Evolutionary conservation across 1,140 invertebrate genomes (phyloP), one percentile per base, ranked within the genome.

Genomic region (Coenobita brevimanus): DNA sequence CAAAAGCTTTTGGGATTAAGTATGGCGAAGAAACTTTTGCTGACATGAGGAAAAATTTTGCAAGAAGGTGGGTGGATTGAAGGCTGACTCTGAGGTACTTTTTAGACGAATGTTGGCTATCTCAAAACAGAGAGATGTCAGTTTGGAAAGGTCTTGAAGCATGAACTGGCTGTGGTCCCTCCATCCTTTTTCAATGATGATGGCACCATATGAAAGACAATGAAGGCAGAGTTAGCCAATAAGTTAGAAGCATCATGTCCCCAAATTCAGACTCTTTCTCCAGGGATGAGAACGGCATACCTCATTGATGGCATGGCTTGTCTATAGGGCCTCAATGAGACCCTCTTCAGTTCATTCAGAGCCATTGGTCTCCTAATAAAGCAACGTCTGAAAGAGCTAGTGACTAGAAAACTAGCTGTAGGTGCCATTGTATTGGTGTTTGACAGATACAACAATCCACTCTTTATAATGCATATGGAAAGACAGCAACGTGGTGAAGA

Each of bases 141-240:
- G 30, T 67, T n/a, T n/a, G n/a, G n/a, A 33, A 67, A 67, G n/a
- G n/a, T 67, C 30, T 33, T 24, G 30, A 6, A 67, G 62, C 30
- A 67, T 67, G 62, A 67, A 67, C 62, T 67, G 62, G 62, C 62
- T 24, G 62, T 33, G 30, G 62, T 67, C 62, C 62, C 62, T 24
- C 62, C 62, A 67, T 67, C 62, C 21, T n/a, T 67, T n/a, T 67
- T 67, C 30, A n/a, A 67, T 67, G 62, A 67, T 67, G 62, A 67
- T 33, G 30, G n/a, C 62, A 24, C 30, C n/a, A 67, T 67, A n/a
- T 10, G 62, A 33, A 57, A 67, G 62, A 24, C 62, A 6, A 33
- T 67, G 62, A 67, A 67, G 30, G 6, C 62, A 24, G 62, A 67
- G n/a, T 33, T 67, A 8, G 62, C 62, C n/a, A 67, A 67, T n/a